Evolutionary conservation across 2,113 vertebrate species (phyloP).

Genomic region (Gopherus flavomarginatus): DNA sequence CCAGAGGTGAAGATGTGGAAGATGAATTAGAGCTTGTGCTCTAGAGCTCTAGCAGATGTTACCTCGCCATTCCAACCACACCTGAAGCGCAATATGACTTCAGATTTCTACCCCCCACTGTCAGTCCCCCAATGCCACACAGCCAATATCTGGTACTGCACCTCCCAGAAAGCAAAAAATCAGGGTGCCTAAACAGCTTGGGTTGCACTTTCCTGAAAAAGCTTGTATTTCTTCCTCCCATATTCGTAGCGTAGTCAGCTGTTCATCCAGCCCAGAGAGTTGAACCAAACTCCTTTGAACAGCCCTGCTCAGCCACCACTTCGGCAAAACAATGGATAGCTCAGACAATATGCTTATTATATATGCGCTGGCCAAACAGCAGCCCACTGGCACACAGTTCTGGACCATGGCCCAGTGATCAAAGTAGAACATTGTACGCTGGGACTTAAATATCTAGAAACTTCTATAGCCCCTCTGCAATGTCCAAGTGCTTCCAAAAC

Average conservation of each 20-base stretch:
- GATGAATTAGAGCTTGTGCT: slow-evolving; percentile 10
- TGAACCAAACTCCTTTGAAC: neutral
- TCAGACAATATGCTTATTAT: neutral
- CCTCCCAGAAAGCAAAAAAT: neutral
- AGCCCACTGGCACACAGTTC: neutral
- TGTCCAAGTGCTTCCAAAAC: neutral
- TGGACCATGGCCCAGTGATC: neutral
- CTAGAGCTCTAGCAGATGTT: neutral
- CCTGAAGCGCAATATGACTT: neutral
- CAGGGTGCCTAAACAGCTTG: neutral
- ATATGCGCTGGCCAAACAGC: rapidly evolving
- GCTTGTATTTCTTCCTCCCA: neutral
- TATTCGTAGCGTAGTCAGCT: neutral
- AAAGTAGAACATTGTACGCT: rapidly evolving
- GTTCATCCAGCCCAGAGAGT: rapidly evolving
- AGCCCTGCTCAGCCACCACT: neutral
- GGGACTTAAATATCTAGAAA: neutral
- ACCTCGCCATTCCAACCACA: neutral
- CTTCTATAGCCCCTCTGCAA: neutral
- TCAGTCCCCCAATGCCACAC: neutral
- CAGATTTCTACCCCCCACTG: neutral
- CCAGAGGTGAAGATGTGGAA: slow-evolving; percentile 68
- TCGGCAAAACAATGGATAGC: neutral
- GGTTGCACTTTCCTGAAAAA: neutral
- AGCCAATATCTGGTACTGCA: neutral